Percentiles rank a stretch among this genome's conserved stretches.
Evolutionary conservation across 2,888 invertebrate species (phyloP).

Genomic region (Lochmaea capreae): DNA sequence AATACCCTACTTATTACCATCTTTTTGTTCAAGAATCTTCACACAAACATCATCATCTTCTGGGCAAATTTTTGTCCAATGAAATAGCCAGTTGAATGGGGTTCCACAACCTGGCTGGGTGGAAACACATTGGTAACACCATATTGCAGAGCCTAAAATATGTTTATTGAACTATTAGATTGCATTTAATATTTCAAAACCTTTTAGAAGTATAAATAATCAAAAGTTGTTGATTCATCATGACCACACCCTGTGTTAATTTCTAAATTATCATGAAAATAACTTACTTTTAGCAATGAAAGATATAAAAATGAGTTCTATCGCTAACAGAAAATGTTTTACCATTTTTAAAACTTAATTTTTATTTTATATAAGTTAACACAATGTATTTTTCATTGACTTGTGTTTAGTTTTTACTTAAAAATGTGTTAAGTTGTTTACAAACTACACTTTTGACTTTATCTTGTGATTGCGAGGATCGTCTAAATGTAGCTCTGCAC

Average conservation of each 20-base stretch:
- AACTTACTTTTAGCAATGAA: constrained; percentile 40
- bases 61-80: constrained; percentile 84
- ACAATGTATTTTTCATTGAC: neutral
- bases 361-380: neutral
- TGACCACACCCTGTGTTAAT: constrained; percentile 39
- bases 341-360: constrained; percentile 54
- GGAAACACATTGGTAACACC: constrained; percentile 91
- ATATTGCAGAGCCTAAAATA: constrained; percentile 68
- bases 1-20: constrained; percentile 70
- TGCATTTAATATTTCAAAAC: neutral
- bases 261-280: constrained; percentile 2
- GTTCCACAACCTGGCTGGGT: constrained; percentile 90
- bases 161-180: neutral
- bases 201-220: neutral
- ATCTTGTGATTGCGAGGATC: too few relatives aligned
- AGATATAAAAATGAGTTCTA: constrained; percentile 26
- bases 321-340: constrained; percentile 25
- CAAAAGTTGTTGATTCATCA: constrained; percentile 15
- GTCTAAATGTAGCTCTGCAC: too few relatives aligned
- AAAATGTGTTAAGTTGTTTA: neutral
- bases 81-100: constrained; percentile 84
- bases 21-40: constrained; percentile 87
- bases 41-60: constrained; percentile 89
- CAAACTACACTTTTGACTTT: neutral
- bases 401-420: neutral